Base-by-base conservation (phyloP, 2,113 vertebrate species). In the Dromas ardeola region DNA sequence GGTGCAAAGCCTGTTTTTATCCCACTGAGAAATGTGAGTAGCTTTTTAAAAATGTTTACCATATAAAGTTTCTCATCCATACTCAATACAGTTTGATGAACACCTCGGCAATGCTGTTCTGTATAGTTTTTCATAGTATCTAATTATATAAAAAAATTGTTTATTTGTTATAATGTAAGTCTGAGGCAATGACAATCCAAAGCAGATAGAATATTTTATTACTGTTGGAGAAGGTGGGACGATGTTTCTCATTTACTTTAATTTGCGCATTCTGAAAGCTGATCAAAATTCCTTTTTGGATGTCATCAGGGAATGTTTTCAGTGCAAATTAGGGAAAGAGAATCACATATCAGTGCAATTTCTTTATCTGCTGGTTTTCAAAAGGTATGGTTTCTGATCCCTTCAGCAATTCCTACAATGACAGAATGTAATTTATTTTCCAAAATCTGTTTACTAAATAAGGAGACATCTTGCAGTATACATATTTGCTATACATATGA, bases 1-100 rank as follows among this genome's bases (percentile, higher is more conserved):
- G 99, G 99, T 90, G 99, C 98, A 76, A 99, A 96, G 49, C 99
- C 99, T 74, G 98, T 99, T 93, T 98, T 99, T 72, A 98, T 99
- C 88, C 98, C 99, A 3, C 91, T 99, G 66, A 98, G 98, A 97
- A 97, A 95, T 83, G 99, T 99, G 94, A 99, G 99, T 99, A 92
- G 61, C 61, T 80, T 93, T 91, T 70, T 5, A 55, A 91, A 84
- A 63, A 62, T 18, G n/a, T 36, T 86, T 50, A 9, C 61, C 42
- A 12, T 67, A 52, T 42, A 5, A 83, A 70, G n/a, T 70, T 90
- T 88, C 27, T 79, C 22, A 63, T 83, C 40, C 11, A n/a, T 81
- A 45, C 52, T 69, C 34, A n/a, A 11, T 63, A 34, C 15, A 53
- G 27, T 92, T 87, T 65, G 42, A 69, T 87, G 47, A 92, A 72